Percentiles rank a stretch among this genome's conserved stretches.
Conservation (phyloP, 1,140 invertebrate species). For the Lethrus apterus region DNA sequence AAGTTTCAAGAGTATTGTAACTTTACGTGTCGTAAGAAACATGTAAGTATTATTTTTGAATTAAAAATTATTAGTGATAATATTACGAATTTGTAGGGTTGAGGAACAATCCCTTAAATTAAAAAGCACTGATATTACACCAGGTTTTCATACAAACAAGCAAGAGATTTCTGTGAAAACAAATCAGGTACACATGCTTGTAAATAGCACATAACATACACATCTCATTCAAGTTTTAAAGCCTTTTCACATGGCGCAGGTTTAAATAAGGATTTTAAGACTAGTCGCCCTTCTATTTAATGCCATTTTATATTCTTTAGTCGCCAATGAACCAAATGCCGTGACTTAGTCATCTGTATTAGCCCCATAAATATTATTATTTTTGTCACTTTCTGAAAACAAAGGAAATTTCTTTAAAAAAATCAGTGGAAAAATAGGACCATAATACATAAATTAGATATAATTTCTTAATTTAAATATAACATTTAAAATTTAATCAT, state of each 20-base stretch:
- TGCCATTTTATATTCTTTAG: neutral
- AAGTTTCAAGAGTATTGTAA: neutral
- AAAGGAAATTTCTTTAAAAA: too few relatives aligned
- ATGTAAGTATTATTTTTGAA: slow-evolving; percentile 1
- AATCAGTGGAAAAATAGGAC: too few relatives aligned
- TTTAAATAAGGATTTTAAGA: too few relatives aligned
- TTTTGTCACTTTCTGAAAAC: too few relatives aligned
- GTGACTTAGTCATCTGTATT: too few relatives aligned
- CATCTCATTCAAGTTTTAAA: too few relatives aligned
- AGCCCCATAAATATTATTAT: too few relatives aligned
- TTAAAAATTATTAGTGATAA: neutral
- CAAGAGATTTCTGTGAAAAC: slow-evolving; percentile 6
- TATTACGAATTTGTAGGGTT: neutral
- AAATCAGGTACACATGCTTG: slow-evolving; percentile 1
- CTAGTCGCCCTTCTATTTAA: too few relatives aligned
- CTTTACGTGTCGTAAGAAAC: neutral
- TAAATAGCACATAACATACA: neutral
- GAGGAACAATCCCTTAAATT: slow-evolving; percentile 7
- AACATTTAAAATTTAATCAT: too few relatives aligned
- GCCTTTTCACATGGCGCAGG: too few relatives aligned
- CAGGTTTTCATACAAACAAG: slow-evolving; percentile 3
- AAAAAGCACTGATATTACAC: slow-evolving; percentile 2
- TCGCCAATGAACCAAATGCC: neutral
- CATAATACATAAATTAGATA: too few relatives aligned
- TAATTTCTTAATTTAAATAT: too few relatives aligned